Percentiles rank a stretch among this genome's conserved stretches.
phyloP scores from a whole-genome alignment of 2,113 vertebrate genomes.

The Pelecanoides urinatrix region DNA sequence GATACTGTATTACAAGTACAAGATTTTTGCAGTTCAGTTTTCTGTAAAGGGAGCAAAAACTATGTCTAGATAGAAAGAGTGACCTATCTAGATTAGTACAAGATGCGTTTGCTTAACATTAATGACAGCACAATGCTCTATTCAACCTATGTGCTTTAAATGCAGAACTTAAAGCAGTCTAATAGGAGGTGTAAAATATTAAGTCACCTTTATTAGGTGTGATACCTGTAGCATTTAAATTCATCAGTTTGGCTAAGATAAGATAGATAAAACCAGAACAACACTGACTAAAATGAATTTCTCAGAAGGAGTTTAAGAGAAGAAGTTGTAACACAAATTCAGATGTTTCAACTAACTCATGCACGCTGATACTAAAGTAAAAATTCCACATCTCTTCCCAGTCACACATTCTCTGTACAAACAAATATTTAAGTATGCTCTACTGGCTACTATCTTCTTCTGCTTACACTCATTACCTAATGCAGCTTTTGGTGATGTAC shows the following conservation, averaged over 20 bases:
- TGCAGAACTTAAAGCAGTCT: not conserved
- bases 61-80: not conserved
- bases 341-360: not conserved
- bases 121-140: not conserved
- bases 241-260: conserved; percentile 15
- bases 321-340: not conserved
- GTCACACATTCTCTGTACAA: not conserved
- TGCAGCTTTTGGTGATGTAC: conserved; percentile 80
- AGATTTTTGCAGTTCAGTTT: not conserved
- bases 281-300: not conserved
- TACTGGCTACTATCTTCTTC: not conserved
- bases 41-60: not conserved
- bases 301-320: not conserved
- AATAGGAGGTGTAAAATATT: not conserved
- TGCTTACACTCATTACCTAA: conserved; percentile 72
- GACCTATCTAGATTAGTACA: not conserved
- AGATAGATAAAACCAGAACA: conserved; percentile 12
- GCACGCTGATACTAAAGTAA: not conserved
- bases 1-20: not conserved
- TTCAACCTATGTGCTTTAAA: not conserved
- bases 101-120: not conserved
- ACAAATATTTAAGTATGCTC: not conserved
- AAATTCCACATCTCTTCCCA: not conserved
- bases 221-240: conserved; percentile 15
- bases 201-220: conserved; percentile 42